These are phyloP conservation scores for Tenebrosternarchus preto DNA, from an alignment of 2,113 vertebrate species.

Conservation along the genomic window DNA sequence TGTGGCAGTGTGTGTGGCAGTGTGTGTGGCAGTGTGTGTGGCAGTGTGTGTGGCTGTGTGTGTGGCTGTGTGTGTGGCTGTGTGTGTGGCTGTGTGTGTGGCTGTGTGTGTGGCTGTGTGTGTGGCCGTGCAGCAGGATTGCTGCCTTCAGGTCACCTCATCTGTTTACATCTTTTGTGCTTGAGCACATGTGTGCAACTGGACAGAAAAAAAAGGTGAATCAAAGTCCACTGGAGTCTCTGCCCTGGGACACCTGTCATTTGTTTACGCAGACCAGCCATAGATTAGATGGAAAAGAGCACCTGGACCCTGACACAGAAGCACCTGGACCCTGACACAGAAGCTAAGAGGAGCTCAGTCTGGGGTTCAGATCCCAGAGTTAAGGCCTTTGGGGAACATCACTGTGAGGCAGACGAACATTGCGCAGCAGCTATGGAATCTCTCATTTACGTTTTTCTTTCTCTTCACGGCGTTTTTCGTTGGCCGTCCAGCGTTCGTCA, in stretches of 20 bases:
- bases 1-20: too few relatives aligned
- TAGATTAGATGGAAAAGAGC: background rate
- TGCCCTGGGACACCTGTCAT: background rate
- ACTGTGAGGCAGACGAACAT: slow-evolving; percentile 10
- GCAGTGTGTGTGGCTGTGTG: too few relatives aligned
- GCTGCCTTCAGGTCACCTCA: background rate
- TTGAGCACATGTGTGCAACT: background rate
- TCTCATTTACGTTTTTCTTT: slow-evolving; percentile 24
- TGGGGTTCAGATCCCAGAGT: slow-evolving; percentile 9
- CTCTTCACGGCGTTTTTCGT: slow-evolving; percentile 23
- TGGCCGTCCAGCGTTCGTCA: slow-evolving; percentile 34
- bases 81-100: too few relatives aligned
- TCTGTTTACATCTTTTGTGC: background rate
- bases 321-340: background rate
- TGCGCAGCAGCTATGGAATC: slow-evolving; percentile 50
- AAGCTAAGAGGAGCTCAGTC: slow-evolving; percentile 1
- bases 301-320: background rate
- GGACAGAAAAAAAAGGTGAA: slow-evolving; percentile 10
- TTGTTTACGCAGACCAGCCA: slow-evolving; percentile 12
- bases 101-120: too few relatives aligned
- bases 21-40: too few relatives aligned
- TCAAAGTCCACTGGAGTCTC: background rate
- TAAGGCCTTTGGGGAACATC: slow-evolving; percentile 19
- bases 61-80: too few relatives aligned
- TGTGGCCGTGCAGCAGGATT: background rate